Evolutionary conservation across 2,797 vertebrate species (phyloP).

Genomic region (Lemur catta): DNA sequence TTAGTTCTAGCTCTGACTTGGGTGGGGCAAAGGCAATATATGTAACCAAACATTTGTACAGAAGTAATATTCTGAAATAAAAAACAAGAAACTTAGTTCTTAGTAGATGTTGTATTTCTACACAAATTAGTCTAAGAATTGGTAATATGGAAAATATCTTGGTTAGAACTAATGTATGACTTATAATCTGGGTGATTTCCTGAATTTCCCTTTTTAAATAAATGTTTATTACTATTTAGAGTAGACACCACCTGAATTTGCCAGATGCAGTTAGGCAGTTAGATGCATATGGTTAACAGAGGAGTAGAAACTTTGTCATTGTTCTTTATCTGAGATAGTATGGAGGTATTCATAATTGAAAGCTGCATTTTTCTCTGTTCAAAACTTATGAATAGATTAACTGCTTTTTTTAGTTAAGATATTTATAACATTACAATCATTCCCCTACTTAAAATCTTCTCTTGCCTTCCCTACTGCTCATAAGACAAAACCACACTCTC

Average conservation of each 20-base stretch:
- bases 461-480: background rate
- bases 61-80: too few relatives aligned
- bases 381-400: background rate
- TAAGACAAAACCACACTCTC: background rate
- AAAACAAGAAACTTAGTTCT: background rate
- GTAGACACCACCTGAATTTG: background rate
- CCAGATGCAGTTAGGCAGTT: background rate
- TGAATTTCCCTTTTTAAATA: background rate
- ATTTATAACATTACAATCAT: background rate
- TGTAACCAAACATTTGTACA: too few relatives aligned
- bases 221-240: background rate
- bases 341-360: background rate
- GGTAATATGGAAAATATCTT: background rate
- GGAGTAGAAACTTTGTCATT: background rate
- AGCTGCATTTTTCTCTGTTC: background rate
- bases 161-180: background rate
- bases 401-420: background rate
- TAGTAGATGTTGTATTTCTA: background rate
- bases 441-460: background rate
- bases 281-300: background rate
- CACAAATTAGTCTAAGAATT: background rate
- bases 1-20: background rate
- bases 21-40: too few relatives aligned
- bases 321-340: background rate
- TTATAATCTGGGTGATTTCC: background rate